Percentiles rank a stretch among this genome's conserved stretches.
These are phyloP conservation scores for Tenualosa ilisha DNA, from an alignment of 2,797 vertebrate species.

Conservation along the genomic window DNA sequence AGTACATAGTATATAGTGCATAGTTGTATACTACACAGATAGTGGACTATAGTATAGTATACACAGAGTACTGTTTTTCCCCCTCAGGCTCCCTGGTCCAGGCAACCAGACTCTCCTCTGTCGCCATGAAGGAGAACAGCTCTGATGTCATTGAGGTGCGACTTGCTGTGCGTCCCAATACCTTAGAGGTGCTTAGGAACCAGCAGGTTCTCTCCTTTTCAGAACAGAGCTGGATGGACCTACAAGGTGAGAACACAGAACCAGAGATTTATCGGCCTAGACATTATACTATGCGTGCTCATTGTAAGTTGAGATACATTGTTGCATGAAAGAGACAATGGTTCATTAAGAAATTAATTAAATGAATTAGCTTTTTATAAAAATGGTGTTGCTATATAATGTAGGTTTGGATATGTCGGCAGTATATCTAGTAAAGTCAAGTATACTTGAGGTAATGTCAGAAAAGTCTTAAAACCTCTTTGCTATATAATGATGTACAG, in stretches of 20 bases:
- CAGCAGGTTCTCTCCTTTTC: slow-evolving; percentile 77
- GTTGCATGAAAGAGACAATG: too few species aligned
- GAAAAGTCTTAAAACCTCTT: too few species aligned
- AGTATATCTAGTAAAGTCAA: too few species aligned
- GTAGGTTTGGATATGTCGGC: background rate
- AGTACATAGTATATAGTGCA: too few species aligned
- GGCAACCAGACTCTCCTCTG: slow-evolving; percentile 77
- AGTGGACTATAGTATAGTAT: background rate
- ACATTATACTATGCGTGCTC: background rate
- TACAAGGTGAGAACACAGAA: slow-evolving; percentile 75
- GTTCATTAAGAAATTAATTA: too few species aligned
- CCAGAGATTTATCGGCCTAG: background rate
- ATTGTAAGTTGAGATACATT: background rate
- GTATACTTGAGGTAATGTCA: too few species aligned
- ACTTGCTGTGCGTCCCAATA: slow-evolving; percentile 27
- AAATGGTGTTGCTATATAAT: background rate
- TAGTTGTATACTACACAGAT: too few species aligned
- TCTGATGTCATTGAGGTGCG: slow-evolving; percentile 90
- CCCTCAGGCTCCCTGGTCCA: background rate
- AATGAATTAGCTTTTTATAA: too few species aligned
- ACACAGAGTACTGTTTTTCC: background rate
- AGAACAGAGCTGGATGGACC: slow-evolving; percentile 92
- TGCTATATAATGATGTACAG: too few species aligned
- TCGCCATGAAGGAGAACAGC: slow-evolving; percentile 80
- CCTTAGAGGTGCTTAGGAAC: slow-evolving; percentile 83